Evolutionary conservation across 2,888 invertebrate genomes (phyloP).

Genomic region (Scelioninae gen. 2): DNA sequence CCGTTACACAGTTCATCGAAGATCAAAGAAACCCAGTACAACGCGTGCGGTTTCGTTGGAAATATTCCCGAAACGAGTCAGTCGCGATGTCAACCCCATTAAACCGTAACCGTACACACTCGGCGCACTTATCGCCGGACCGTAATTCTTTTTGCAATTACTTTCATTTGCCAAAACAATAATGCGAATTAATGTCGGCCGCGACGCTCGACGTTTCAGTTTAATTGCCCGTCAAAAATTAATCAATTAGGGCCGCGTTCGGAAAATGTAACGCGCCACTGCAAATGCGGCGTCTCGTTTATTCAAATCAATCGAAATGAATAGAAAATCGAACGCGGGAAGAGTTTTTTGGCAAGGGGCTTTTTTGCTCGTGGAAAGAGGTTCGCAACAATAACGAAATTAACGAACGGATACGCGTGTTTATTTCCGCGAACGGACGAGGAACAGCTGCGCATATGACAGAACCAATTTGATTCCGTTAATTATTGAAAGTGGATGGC

Average conservation of each 20-base stretch:
- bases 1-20: slow-evolving; percentile 16
- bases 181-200: too few relatives aligned
- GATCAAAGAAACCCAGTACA: slow-evolving; percentile 33
- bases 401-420: slow-evolving; percentile 33
- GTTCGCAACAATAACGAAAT: slow-evolving; percentile 33
- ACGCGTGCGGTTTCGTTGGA: slow-evolving; percentile 25
- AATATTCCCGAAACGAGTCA: slow-evolving; percentile 28
- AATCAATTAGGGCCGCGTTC: too few relatives aligned
- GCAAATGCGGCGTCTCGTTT: too few relatives aligned
- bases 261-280: background rate
- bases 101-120: slow-evolving; percentile 15
- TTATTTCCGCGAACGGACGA: slow-evolving; percentile 28
- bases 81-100: slow-evolving; percentile 17
- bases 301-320: too few relatives aligned
- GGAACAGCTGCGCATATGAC: slow-evolving; percentile 40
- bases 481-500: slow-evolving; percentile 49
- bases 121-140: slow-evolving; percentile 2
- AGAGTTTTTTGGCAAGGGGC: too few relatives aligned
- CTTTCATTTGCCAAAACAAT: background rate
- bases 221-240: too few relatives aligned
- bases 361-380: too few relatives aligned
- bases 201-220: too few relatives aligned
- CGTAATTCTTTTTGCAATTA: slow-evolving; percentile 33
- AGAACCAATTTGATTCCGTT: slow-evolving; percentile 54
- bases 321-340: too few relatives aligned